Percentiles rank a stretch among this genome's conserved stretches.
These are phyloP conservation scores for Saxicola maurus DNA, from an alignment of 2,797 vertebrate species.

Conservation along the genomic window DNA sequence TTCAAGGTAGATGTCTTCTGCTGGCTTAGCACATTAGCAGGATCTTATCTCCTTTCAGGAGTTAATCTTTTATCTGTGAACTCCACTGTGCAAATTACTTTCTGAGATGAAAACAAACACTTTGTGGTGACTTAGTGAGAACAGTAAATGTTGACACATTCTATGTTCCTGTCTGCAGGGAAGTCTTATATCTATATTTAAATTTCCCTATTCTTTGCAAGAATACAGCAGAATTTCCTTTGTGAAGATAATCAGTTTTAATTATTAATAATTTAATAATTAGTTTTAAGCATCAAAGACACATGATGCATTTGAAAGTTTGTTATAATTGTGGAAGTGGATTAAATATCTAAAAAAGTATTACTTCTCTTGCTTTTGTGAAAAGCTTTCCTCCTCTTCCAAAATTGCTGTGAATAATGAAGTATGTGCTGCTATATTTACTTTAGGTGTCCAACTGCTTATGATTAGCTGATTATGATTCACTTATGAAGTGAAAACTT, in stretches of 20 bases:
- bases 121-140: constrained; percentile 6
- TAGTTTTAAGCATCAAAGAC: neutral
- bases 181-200: neutral
- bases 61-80: constrained; percentile 3
- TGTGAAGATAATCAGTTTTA: neutral
- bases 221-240: neutral
- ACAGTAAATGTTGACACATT: neutral
- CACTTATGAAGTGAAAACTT: neutral
- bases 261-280: too few relatives aligned
- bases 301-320: neutral
- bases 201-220: neutral
- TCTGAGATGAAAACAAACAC: neutral
- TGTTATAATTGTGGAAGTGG: neutral
- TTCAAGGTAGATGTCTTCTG: neutral
- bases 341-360: neutral
- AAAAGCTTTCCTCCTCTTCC: neutral
- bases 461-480: neutral
- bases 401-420: neutral
- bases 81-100: constrained; percentile 9
- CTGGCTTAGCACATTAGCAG: neutral
- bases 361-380: neutral
- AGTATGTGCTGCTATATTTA: neutral
- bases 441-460: neutral
- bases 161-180: neutral
- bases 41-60: neutral